Evolutionary conservation across 1,140 invertebrate genomes (phyloP).

Genomic region (Nasonia longicornis): DNA sequence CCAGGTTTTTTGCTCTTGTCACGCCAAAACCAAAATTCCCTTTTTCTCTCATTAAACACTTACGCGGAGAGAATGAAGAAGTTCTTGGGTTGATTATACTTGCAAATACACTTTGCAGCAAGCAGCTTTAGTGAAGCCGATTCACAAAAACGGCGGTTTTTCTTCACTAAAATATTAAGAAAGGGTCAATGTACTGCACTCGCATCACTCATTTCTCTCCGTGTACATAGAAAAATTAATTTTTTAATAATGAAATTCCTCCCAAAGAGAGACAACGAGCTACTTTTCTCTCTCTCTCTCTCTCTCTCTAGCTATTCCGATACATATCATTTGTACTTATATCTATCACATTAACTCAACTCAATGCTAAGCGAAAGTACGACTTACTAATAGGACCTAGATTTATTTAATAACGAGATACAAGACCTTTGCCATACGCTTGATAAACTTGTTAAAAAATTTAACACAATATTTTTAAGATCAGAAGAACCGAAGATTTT

Average conservation of each 20-base stretch:
- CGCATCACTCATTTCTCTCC: slow-evolving; percentile 25
- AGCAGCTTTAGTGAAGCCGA: background rate
- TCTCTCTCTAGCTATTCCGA: background rate
- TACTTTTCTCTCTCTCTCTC: slow-evolving; percentile 19
- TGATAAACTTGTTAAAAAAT: background rate
- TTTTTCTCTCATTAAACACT: slow-evolving; percentile 51
- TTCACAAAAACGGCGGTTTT: slow-evolving; percentile 12
- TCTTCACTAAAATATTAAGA: background rate
- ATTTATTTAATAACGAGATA: background rate
- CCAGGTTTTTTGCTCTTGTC: slow-evolving; percentile 39
- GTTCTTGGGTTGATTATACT: slow-evolving; percentile 8
- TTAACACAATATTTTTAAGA: background rate
- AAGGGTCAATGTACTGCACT: background rate
- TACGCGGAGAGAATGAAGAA: slow-evolving; percentile 46
- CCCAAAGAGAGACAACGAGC: slow-evolving; percentile 17
- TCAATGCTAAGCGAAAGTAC: background rate
- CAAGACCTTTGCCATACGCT: background rate
- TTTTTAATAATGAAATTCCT: slow-evolving; percentile 2
- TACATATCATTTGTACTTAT: background rate
- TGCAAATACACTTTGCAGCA: background rate
- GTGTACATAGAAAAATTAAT: slow-evolving; percentile 22
- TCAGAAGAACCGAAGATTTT: slow-evolving; percentile 38
- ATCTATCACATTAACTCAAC: background rate
- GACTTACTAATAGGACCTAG: background rate
- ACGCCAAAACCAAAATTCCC: slow-evolving; percentile 35